Percentiles rank a stretch among this genome's conserved stretches.
Conservation (phyloP, 2,797 vertebrate genomes). For the Poeciliopsis paucimaculata region DNA sequence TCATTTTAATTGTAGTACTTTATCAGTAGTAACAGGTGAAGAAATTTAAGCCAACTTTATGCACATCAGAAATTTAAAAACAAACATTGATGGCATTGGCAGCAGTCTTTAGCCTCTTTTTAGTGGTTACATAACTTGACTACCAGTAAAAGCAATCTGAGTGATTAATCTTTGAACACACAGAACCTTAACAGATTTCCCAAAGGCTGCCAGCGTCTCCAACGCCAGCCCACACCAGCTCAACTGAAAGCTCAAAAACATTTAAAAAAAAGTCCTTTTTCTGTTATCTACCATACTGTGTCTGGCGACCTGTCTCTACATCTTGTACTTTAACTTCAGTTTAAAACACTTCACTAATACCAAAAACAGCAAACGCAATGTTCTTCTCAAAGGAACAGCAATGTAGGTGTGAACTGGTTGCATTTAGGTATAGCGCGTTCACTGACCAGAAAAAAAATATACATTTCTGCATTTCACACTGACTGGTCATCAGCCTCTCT, state of each 20-base stretch:
- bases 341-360: not conserved
- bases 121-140: not conserved
- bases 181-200: not conserved
- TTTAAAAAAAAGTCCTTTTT: not conserved
- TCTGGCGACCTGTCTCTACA: not conserved
- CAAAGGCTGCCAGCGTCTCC: not conserved
- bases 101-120: not conserved
- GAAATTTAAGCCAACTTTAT: not conserved
- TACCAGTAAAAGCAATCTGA: not conserved
- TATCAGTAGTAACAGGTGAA: not conserved
- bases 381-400: not conserved
- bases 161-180: not conserved
- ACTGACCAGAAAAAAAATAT: not conserved
- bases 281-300: not conserved
- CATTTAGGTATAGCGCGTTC: not conserved
- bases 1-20: not conserved
- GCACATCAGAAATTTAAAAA: not conserved
- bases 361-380: not conserved
- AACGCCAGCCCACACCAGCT: not conserved
- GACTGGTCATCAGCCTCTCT: not conserved
- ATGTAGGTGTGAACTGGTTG: not conserved
- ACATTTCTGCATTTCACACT: not conserved
- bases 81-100: not conserved
- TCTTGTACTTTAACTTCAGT: not conserved
- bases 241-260: not conserved